Percentiles rank a stretch among this genome's conserved stretches.
These are phyloP conservation scores for Capitella teleta DNA, from an alignment of 1,140 invertebrate species.

Conservation along the genomic window DNA sequence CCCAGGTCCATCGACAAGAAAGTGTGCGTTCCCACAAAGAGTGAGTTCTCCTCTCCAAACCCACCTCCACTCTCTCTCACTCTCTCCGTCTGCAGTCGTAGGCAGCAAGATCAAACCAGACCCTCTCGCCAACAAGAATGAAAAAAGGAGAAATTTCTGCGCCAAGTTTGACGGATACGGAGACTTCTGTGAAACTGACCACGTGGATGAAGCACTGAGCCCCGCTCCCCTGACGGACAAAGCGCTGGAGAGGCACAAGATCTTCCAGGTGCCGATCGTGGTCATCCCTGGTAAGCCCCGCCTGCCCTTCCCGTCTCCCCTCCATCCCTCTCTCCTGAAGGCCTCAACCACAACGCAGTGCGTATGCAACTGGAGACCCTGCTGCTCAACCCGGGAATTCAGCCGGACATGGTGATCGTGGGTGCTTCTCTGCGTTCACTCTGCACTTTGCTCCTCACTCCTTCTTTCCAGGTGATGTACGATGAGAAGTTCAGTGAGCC, in stretches of 20 bases:
- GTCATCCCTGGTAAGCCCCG: slow-evolving; percentile 40
- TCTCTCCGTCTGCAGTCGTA: slow-evolving; percentile 21
- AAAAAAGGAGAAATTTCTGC: slow-evolving; percentile 40
- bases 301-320: background rate
- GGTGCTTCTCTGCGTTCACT: slow-evolving; percentile 7
- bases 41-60: slow-evolving; percentile 23
- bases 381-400: slow-evolving; percentile 45
- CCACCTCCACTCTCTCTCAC: too few relatives aligned
- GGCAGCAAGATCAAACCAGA: slow-evolving; percentile 37
- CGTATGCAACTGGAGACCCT: slow-evolving; percentile 44
- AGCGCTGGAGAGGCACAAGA: slow-evolving; percentile 34
- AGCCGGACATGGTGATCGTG: slow-evolving; percentile 33
- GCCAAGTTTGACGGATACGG: slow-evolving; percentile 39
- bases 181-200: slow-evolving; percentile 43
- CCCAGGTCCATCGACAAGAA: slow-evolving; percentile 23
- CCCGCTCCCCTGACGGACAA: slow-evolving; percentile 42
- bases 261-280: slow-evolving; percentile 43
- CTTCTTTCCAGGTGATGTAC: slow-evolving; percentile 26
- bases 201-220: slow-evolving; percentile 40
- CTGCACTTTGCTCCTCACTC: slow-evolving; percentile 11
- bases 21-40: slow-evolving; percentile 29
- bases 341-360: slow-evolving; percentile 36
- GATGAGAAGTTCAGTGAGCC: slow-evolving; percentile 37
- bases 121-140: slow-evolving; percentile 37
- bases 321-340: slow-evolving; percentile 11